Conservation (phyloP, 2,113 vertebrate species). For the Neotoma lepida region DNA sequence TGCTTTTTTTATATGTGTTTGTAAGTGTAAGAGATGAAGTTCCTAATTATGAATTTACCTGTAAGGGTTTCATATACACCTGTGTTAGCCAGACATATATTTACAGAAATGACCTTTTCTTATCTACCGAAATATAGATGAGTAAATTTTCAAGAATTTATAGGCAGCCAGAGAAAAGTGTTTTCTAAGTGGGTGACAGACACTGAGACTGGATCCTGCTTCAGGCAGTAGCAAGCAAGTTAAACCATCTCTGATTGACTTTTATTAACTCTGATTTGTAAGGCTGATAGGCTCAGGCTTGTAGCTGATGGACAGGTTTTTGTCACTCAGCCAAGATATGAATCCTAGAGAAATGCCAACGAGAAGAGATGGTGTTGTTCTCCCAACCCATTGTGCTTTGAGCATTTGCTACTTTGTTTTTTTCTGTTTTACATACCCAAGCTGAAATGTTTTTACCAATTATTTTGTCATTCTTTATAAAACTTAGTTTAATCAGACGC, state of each 20-base stretch:
- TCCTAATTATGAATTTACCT: slow-evolving; percentile 48
- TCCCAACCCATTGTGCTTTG: slow-evolving; percentile 71
- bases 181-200: slow-evolving; percentile 83
- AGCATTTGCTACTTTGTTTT: slow-evolving; percentile 72
- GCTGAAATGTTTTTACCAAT: slow-evolving; percentile 77
- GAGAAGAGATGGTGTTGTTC: slow-evolving; percentile 76
- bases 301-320: slow-evolving; percentile 87
- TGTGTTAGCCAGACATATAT: slow-evolving; percentile 33
- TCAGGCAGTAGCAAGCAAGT: slow-evolving; percentile 83
- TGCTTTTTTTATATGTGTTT: neutral
- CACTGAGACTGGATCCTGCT: slow-evolving; percentile 83
- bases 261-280: slow-evolving; percentile 90
- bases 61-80: slow-evolving; percentile 59
- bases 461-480: slow-evolving; percentile 80
- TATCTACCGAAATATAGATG: slow-evolving; percentile 80
- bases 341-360: slow-evolving; percentile 86
- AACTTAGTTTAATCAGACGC: slow-evolving; percentile 66
- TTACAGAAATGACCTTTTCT: slow-evolving; percentile 83
- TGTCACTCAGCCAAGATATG: slow-evolving; percentile 85
- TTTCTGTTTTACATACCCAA: slow-evolving; percentile 76
- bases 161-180: slow-evolving; percentile 74
- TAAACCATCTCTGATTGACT: slow-evolving; percentile 87
- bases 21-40: neutral
- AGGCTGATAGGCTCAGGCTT: slow-evolving; percentile 88
- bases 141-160: slow-evolving; percentile 82